Conservation (phyloP, 2,797 vertebrate genomes). For the Squalus acanthias region DNA sequence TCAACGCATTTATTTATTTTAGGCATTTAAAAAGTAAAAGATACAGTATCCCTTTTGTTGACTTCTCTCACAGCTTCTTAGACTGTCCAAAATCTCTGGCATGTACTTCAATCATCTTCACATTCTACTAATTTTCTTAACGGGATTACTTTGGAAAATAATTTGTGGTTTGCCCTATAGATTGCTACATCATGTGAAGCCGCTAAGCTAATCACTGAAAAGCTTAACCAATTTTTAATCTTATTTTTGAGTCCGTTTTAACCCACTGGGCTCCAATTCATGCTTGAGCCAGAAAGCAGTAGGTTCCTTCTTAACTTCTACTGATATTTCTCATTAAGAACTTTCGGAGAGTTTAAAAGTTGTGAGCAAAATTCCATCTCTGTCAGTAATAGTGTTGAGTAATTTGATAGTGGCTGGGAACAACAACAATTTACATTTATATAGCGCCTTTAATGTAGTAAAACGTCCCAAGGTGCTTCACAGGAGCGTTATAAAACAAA, state of each 20-base stretch:
- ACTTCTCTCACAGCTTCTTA: background rate
- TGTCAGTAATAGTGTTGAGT: background rate
- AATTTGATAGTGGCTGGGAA: background rate
- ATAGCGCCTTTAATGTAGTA: background rate
- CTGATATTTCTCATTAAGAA: background rate
- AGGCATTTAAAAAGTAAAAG: background rate
- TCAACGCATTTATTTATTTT: background rate
- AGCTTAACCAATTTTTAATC: background rate
- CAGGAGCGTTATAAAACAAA: background rate
- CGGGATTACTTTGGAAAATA: background rate
- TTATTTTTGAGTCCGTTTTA: background rate
- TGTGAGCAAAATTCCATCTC: background rate
- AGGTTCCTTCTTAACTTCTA: background rate
- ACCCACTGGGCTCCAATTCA: background rate
- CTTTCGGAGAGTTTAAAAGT: background rate
- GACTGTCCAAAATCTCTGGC: background rate
- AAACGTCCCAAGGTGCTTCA: background rate
- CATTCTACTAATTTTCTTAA: background rate
- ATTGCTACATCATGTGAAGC: background rate
- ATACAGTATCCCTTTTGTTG: background rate
- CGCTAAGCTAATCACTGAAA: background rate
- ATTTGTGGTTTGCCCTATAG: background rate
- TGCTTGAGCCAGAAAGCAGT: background rate
- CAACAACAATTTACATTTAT: background rate
- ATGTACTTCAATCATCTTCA: background rate